Base-by-base conservation (phyloP, 2,113 vertebrate genomes). In the Leucosticte australis region DNA sequence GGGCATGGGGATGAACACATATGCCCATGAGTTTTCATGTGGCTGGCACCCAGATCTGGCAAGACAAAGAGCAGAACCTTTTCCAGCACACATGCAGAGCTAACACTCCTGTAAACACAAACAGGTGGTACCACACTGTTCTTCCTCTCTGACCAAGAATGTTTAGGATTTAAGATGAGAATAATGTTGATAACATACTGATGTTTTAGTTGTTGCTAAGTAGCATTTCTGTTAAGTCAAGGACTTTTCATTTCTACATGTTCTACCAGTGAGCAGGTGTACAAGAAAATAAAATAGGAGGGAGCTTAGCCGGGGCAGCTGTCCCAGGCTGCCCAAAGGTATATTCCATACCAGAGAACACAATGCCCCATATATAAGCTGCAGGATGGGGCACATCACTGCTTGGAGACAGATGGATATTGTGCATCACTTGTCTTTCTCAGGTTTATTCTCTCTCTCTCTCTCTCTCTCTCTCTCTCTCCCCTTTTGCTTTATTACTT, bases 21-120 rank as follows among this genome's bases (percentile, higher is more conserved):
- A 35, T 13, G 20, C 23, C 52, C 37, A 11, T 0, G 0, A 50
- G 28, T 28, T 8, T 5, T 18, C 53, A n/a, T 0, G 2, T 19
- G 47, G 13, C 11, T 22, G 9, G 15, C 52, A 37, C 9, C 3
- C 21, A 33, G 11, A 47, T 41, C 4, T 37, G 37, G 52, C 15
- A 17, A 42, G 30, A 60, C 4, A 55, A 53, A 64, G 24, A n/a
- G 27, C 12, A 81, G 21, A 81, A 28, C 11, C 22, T 57, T 81
- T 62, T 41, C n/a, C 55, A 93, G 39, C 7, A 80, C 6, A 22
- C 17, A 49, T 15, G 57, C 14, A 10, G 2, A 73, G 20, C 11
- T 37, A 73, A 16, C 24, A 22, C 24, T 41, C 39, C 53, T 41
- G 33, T 16, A 65, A 92, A 83, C 50, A 37, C 0, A 0, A 69